A percentile compares a stretch with the other conserved stretches of the same genome.
phyloP scores from a whole-genome alignment of 2,113 vertebrate genomes.

The Paracyprichromis sp. region DNA sequence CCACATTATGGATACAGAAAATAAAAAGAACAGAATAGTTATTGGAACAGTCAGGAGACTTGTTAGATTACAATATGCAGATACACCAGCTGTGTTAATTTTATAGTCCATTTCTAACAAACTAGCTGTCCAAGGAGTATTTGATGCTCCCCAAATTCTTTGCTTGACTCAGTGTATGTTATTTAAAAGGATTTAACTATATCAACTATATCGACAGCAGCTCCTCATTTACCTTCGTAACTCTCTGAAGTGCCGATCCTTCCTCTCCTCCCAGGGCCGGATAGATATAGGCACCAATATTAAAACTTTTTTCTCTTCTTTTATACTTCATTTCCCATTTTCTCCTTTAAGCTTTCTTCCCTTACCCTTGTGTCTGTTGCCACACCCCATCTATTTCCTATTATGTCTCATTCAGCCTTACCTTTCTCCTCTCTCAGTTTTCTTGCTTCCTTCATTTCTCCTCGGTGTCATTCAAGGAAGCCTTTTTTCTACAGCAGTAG shows the following conservation, averaged over 20 bases:
- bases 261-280: background rate
- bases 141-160: background rate
- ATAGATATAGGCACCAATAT: background rate
- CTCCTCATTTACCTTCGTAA: background rate
- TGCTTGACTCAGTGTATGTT: background rate
- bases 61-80: background rate
- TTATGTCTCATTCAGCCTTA: background rate
- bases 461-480: background rate
- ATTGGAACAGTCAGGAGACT: background rate
- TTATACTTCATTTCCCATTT: background rate
- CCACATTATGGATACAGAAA: background rate
- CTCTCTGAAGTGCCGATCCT: background rate
- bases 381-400: background rate
- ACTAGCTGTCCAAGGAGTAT: background rate
- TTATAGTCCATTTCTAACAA: background rate
- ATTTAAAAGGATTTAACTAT: background rate
- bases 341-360: background rate
- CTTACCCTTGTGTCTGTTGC: background rate
- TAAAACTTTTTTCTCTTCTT: background rate
- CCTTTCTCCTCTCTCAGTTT: background rate
- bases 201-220: background rate
- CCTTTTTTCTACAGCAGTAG: background rate
- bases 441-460: background rate
- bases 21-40: background rate
- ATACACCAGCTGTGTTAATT: background rate